Base-by-base conservation (phyloP, 2,888 invertebrate genomes). In the Elysia crispata region DNA sequence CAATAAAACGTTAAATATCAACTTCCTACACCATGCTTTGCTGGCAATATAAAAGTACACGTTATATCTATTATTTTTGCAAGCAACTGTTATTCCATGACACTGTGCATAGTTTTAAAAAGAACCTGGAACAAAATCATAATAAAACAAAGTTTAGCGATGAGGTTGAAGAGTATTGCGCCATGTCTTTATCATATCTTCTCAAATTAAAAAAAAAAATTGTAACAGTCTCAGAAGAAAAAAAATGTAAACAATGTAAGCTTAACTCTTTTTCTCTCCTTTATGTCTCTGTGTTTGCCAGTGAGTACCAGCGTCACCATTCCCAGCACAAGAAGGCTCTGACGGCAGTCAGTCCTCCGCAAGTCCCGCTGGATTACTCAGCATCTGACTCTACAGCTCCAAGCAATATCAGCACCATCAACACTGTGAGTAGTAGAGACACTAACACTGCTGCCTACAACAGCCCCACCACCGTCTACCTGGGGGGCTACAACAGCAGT, bases 381-480 rank as follows among this genome's bases (percentile, higher is more conserved):
- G n/a, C 18, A 5, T 11, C 50, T 31, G 33, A 69, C 15, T 1
- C 3, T n/a, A 50, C 20, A 20, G 50, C 20, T 41, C 49, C 20
- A 6, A 54, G 41, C 1, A 41, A 23, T 23, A 54, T 54, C 25
- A 66, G 67, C 57, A 50, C 15, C 54, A 41, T 41, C 41, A 41
- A 41, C 41, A 41, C 41, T 41, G 62, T n/a, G 49, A 50, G 41
- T 11, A 41, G 11, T 41, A 41, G 41, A 41, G 41, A 41, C 41
- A 6, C 41, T 41, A 41, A 41, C 41, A 41, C 41, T 41, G 41
- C 66, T 30, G 77, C 74, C 76, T 79, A 80, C 79, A 82, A 28
- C 69, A 64, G 73, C 57, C 73, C 73, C 54, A 73, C 73, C 33
- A 76, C 82, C 11, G 62, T 80, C 50, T 76, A 76, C 18, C 23